Base-by-base conservation (phyloP, 2,797 vertebrate genomes). In the Melopsittacus undulatus region DNA sequence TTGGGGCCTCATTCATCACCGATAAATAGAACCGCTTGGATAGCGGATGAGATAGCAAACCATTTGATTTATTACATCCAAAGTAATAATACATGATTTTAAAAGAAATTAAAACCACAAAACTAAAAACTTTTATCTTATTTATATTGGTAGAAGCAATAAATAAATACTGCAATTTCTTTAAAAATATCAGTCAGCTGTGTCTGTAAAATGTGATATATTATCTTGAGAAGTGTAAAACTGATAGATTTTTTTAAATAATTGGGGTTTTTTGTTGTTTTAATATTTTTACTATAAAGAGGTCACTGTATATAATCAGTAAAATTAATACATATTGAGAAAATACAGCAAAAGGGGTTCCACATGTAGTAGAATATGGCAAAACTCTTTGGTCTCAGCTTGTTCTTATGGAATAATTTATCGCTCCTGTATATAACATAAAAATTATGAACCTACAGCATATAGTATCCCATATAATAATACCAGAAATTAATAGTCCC, bases 71-170 rank as follows among this genome's bases (percentile, higher is more conserved):
- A 92, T 69, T 92, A 84, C 4, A 2, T 45, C 54, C 81, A 51
- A 6, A 72, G 72, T n/a, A 46, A 84, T 79, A 92, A 92, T 29
- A 30, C 54, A 26, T 70, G 76, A 81, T 87, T 92, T 96, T 82
- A 74, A 62, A 84, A 92, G 75, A 89, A 95, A 95, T 97, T 82
- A 80, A 93, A 93, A 38, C 30, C 43, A 84, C 63, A 63, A 76
- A 81, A 30, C 66, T 81, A 80, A 92, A 94, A 90, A 69, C 36
- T 49, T 89, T 67, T 84, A 92, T 84, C 93, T 76, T 75, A 72
- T 92, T 94, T 95, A 77, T 11, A 46, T 21, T 36, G 54, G 68
- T 81, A 76, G 69, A 73, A 92, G 66, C 75, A 84, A 93, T 90
- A 96, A 95, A 94, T 45, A 57, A 59, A 34, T 42, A 13, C 30